A percentile compares a stretch with the other conserved stretches of the same genome.
These are phyloP conservation scores for Lepidochitona cinerea DNA, from an alignment of 2,888 invertebrate species.

Conservation along the genomic window DNA sequence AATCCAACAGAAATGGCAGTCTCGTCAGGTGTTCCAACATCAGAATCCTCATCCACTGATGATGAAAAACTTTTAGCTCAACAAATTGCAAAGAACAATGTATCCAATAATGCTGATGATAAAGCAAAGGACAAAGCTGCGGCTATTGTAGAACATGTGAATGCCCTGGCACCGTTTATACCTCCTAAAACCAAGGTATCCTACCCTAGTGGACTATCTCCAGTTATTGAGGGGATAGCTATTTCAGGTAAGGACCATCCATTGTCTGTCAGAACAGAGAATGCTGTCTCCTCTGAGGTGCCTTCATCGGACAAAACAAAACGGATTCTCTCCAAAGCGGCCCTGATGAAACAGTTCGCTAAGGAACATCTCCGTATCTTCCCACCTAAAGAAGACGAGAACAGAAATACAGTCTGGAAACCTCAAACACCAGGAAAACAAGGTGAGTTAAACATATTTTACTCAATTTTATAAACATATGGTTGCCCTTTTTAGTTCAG, in stretches of 20 bases:
- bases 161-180: constrained; percentile 53
- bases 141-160: constrained; percentile 50
- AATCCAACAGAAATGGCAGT: too few species aligned
- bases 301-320: neutral
- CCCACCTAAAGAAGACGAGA: constrained; percentile 39
- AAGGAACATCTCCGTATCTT: constrained; percentile 42
- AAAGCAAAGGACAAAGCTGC: constrained; percentile 49
- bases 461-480: too few species aligned
- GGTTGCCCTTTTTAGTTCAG: too few species aligned
- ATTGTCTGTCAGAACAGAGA: neutral
- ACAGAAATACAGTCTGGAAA: constrained; percentile 48
- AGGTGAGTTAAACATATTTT: neutral
- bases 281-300: too few species aligned
- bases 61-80: neutral
- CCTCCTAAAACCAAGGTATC: constrained; percentile 53
- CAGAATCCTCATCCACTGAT: too few species aligned
- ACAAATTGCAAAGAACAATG: neutral
- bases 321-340: neutral
- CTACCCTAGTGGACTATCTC: constrained; percentile 47
- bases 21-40: too few species aligned
- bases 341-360: constrained; percentile 37
- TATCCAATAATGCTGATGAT: neutral
- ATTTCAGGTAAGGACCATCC: neutral
- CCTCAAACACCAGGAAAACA: constrained; percentile 14
- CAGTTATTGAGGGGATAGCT: constrained; percentile 42